A percentile compares a stretch with the other conserved stretches of the same genome.
Evolutionary conservation across 2,797 vertebrate genomes (phyloP).

Genomic region (Xenops minutus): DNA sequence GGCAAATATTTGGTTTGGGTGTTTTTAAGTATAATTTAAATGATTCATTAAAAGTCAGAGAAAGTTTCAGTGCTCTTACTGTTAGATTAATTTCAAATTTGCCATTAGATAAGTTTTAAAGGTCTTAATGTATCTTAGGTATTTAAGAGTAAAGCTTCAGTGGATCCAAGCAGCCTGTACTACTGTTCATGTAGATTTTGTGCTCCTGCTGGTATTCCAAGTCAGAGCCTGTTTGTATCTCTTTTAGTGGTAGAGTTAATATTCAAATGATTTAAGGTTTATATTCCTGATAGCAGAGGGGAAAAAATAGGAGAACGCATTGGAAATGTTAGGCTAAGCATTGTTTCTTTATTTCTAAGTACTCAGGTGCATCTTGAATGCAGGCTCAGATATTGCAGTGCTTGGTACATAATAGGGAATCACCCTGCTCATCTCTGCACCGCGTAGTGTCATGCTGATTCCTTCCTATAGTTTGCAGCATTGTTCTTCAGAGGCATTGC

Average conservation of each 20-base stretch:
- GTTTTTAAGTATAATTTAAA: background rate
- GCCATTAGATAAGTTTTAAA: background rate
- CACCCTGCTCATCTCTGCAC: background rate
- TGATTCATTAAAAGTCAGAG: background rate
- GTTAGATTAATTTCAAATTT: background rate
- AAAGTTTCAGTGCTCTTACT: background rate
- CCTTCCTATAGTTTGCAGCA: background rate
- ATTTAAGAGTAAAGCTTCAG: background rate
- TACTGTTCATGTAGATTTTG: background rate
- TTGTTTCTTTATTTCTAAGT: background rate
- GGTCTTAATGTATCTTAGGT: background rate
- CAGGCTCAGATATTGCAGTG: background rate
- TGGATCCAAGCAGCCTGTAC: background rate
- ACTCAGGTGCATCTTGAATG: background rate
- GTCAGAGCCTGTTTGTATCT: background rate
- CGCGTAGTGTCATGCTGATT: background rate
- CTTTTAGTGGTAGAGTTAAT: background rate
- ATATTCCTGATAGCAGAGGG: background rate
- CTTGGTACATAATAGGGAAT: background rate
- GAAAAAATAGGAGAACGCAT: rapidly evolving
- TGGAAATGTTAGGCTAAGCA: background rate
- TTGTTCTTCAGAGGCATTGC: background rate
- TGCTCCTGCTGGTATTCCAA: background rate
- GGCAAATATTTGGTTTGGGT: conserved; percentile 37
- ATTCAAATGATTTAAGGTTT: background rate